Conservation (phyloP, 2,113 vertebrate species). For the Petrocephalus microphthalmus region DNA sequence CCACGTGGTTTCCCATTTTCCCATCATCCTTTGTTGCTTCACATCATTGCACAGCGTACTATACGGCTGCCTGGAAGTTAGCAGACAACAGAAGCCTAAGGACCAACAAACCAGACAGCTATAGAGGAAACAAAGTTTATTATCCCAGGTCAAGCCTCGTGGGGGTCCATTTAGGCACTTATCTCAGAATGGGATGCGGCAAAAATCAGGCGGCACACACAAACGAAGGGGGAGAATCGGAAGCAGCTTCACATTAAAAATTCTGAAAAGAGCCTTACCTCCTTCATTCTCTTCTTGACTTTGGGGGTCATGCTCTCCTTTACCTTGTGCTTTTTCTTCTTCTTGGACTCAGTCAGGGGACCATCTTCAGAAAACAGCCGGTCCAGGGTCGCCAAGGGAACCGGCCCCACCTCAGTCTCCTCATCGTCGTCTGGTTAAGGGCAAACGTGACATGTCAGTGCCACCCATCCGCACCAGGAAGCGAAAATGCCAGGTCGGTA, state of each 20-base stretch:
- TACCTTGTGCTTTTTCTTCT: slow-evolving; percentile 77
- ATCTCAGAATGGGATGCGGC: neutral
- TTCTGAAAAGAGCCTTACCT: slow-evolving; percentile 45
- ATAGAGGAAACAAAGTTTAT: neutral
- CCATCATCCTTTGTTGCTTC: neutral
- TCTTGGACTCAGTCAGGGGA: slow-evolving; percentile 64
- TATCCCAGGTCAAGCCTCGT: neutral
- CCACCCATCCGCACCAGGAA: neutral
- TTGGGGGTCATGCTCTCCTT: slow-evolving; percentile 74
- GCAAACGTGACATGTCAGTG: slow-evolving; percentile 11
- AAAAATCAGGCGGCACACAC: neutral
- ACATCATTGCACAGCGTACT: neutral
- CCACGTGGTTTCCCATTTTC: neutral
- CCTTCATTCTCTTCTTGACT: slow-evolving; percentile 81
- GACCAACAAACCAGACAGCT: neutral
- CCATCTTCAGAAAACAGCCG: slow-evolving; percentile 72
- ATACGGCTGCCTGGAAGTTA: neutral
- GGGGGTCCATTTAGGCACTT: neutral
- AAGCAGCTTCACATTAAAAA: neutral
- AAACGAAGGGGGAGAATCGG: neutral
- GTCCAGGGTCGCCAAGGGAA: slow-evolving; percentile 64
- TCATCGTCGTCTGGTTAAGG: slow-evolving; percentile 71
- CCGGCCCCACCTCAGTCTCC: slow-evolving; percentile 48
- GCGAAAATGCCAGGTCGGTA: neutral
- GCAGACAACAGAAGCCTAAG: neutral